Conservation (phyloP, 2,113 vertebrate genomes). For the Excalfactoria chinensis region DNA sequence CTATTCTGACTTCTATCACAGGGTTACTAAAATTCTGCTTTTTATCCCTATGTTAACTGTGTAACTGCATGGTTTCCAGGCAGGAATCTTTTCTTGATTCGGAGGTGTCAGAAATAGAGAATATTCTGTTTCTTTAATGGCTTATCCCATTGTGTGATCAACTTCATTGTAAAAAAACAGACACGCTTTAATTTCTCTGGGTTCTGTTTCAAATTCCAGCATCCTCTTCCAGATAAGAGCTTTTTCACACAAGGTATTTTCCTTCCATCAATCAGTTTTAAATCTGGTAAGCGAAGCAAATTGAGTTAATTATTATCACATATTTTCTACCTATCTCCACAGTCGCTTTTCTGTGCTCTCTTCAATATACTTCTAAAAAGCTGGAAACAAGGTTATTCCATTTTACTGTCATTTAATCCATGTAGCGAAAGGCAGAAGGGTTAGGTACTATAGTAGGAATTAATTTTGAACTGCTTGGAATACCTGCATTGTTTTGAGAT, state of each 20-base stretch:
- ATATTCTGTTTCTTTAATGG: slow-evolving; percentile 7
- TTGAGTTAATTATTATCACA: not conserved
- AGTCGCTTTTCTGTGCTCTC: not conserved
- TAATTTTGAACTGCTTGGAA: not conserved
- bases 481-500: not conserved
- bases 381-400: not conserved
- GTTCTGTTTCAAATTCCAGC: not conserved
- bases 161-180: not conserved
- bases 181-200: not conserved
- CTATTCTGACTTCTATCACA: slow-evolving; percentile 8
- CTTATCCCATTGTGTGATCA: slow-evolving; percentile 10
- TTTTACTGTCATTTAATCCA: not conserved
- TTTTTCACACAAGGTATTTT: not conserved
- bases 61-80: slow-evolving; percentile 20
- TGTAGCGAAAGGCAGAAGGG: not conserved
- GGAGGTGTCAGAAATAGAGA: slow-evolving; percentile 35
- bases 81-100: slow-evolving; percentile 22
- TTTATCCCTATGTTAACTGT: slow-evolving; percentile 9
- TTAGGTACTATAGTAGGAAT: not conserved
- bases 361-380: slow-evolving; percentile 4
- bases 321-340: not conserved
- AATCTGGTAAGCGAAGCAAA: slow-evolving; percentile 30
- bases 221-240: not conserved
- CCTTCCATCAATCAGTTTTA: not conserved
- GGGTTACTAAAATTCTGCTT: not conserved